Evolutionary conservation across 2,888 invertebrate genomes (phyloP).

Genomic region (Eupithecia pulchellata): DNA sequence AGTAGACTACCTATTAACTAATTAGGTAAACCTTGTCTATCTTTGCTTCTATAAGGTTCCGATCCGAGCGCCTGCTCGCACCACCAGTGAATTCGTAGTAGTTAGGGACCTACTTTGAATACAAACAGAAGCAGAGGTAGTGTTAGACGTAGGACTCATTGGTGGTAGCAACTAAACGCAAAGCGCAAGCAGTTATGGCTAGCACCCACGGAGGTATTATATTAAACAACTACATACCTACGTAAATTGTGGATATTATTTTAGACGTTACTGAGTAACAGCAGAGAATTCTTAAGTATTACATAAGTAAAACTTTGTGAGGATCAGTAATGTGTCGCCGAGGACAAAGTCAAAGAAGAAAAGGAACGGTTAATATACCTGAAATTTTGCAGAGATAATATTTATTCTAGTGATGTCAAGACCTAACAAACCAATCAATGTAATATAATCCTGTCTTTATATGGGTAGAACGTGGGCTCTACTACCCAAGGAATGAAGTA

Average conservation of each 20-base stretch:
- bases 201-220: background rate
- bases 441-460: background rate
- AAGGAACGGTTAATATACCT: no score
- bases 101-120: background rate
- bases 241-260: constrained; percentile 33
- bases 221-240: no score
- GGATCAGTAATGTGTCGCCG: no score
- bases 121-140: background rate
- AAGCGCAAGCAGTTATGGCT: background rate
- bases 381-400: no score
- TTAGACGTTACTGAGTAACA: background rate
- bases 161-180: background rate
- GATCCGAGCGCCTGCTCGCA: no score
- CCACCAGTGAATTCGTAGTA: no score
- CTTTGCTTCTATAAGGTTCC: no score
- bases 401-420: no score
- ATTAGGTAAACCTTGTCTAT: no score
- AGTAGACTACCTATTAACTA: background rate
- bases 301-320: background rate
- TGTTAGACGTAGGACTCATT: background rate
- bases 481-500: background rate
- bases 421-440: no score
- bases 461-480: no score
- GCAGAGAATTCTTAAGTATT: background rate
- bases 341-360: no score